A percentile compares a stretch with the other conserved stretches of the same genome.
phyloP scores from a whole-genome alignment of 2,113 vertebrate species.

The Channa maculata region DNA sequence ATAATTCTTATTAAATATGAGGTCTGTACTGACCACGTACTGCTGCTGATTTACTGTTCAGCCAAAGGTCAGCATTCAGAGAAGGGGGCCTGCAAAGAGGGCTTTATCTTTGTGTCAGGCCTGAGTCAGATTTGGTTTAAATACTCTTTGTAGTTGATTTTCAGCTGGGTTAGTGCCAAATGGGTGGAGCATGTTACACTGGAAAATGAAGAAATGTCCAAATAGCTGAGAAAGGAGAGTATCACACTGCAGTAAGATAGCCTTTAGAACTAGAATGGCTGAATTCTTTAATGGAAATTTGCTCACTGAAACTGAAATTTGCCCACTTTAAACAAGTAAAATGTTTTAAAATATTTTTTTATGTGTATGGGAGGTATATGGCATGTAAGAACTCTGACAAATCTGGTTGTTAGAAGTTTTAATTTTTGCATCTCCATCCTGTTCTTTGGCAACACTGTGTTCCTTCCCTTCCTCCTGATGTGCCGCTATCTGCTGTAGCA shows the following conservation, averaged over 20 bases:
- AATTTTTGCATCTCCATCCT: no score
- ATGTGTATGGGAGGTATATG: no score
- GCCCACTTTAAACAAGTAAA: no score
- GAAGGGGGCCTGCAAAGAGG: conserved; percentile 22
- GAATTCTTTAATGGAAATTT: no score
- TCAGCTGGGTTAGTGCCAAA: conserved; percentile 28
- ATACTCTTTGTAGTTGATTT: conserved; percentile 46
- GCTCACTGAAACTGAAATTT: no score
- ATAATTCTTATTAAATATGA: conserved; percentile 60
- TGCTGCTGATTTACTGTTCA: conserved; percentile 42
- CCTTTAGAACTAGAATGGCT: no score
- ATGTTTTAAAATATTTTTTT: no score
- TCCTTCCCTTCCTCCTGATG: no score
- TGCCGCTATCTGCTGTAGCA: background rate
- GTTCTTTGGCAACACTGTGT: no score
- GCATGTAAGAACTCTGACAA: no score
- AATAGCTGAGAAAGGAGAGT: conserved; percentile 26
- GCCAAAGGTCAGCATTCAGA: conserved; percentile 60
- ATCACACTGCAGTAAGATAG: conserved; percentile 14
- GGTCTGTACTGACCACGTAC: conserved; percentile 39
- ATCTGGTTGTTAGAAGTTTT: no score
- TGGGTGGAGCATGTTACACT: conserved; percentile 25
- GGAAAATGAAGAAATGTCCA: conserved; percentile 39
- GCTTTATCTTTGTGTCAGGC: conserved; percentile 44
- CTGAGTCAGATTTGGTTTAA: conserved; percentile 39